Conservation (phyloP, 1,140 invertebrate genomes). For the Cepaea nemoralis region DNA sequence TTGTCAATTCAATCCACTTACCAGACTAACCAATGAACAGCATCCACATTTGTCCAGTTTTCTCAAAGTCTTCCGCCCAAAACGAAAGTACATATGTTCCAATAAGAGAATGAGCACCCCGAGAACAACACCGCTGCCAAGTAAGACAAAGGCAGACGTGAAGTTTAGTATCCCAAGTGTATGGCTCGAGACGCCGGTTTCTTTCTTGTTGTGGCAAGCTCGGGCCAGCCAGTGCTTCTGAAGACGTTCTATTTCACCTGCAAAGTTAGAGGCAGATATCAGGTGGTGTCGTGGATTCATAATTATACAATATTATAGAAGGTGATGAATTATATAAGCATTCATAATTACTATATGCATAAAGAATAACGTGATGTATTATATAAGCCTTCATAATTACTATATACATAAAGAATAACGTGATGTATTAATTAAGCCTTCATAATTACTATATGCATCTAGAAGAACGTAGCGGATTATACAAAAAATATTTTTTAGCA, state of each 20-base stretch:
- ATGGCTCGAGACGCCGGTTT: conserved; percentile 75
- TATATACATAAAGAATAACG: no score
- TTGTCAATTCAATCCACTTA: no score
- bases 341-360: no score
- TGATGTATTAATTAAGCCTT: no score
- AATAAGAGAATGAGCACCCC: conserved; percentile 86
- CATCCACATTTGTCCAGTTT: conserved; percentile 89
- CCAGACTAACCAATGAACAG: conserved; percentile 91
- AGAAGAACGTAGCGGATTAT: no score
- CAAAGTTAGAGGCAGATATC: background rate
- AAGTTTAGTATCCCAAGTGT: conserved; percentile 97
- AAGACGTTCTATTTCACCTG: conserved; percentile 92
- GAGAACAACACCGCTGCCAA: conserved; percentile 92
- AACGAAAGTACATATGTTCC: conserved; percentile 95
- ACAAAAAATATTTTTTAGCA: no score
- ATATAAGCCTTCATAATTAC: no score
- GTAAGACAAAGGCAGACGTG: conserved; percentile 90
- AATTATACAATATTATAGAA: no score
- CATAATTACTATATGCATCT: no score
- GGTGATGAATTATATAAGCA: no score
- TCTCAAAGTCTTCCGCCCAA: conserved; percentile 85
- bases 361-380: no score
- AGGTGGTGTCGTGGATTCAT: no score
- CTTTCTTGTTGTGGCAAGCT: conserved; percentile 84
- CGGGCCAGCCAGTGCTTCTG: conserved; percentile 98